Percentiles rank a stretch among this genome's conserved stretches.
These are phyloP conservation scores for Cheilosia urbana DNA, from an alignment of 2,888 invertebrate genomes.

Conservation along the genomic window DNA sequence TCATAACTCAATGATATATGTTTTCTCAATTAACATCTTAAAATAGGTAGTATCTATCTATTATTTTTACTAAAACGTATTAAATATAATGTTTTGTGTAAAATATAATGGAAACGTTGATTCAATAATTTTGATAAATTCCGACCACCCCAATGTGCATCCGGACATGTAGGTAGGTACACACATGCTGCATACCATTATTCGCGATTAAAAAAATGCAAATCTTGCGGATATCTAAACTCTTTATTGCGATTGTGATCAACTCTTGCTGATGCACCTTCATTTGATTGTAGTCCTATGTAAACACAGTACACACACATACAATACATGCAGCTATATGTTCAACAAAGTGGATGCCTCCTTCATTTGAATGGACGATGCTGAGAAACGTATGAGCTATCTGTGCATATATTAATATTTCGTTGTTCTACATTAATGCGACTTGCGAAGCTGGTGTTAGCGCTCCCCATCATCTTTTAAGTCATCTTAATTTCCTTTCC, in stretches of 20 bases:
- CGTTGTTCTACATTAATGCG: conserved; percentile 22
- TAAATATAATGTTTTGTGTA: too few relatives aligned
- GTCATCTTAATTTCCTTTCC: conserved; percentile 34
- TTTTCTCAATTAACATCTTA: too few relatives aligned
- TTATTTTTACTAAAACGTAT: too few relatives aligned
- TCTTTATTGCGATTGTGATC: conserved; percentile 28
- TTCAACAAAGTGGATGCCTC: background rate
- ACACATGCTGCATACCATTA: conserved; percentile 1
- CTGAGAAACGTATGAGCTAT: conserved; percentile 13
- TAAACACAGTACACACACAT: too few relatives aligned
- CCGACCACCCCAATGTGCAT: background rate
- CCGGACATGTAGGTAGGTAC: background rate
- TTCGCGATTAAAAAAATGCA: conserved; percentile 78
- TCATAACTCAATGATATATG: too few relatives aligned
- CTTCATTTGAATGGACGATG: conserved; percentile 15
- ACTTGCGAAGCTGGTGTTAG: conserved; percentile 2
- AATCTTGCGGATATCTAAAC: conserved; percentile 80
- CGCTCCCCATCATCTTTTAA: conserved; percentile 33
- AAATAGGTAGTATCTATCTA: too few relatives aligned
- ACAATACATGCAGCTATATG: background rate
- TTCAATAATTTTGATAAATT: too few relatives aligned
- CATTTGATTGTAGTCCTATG: background rate
- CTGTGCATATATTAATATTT: conserved; percentile 1
- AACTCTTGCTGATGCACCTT: conserved; percentile 43
- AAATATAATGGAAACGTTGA: too few relatives aligned